phyloP scores from a whole-genome alignment of 2,113 vertebrate genomes.

The Tonatia bakeri region DNA sequence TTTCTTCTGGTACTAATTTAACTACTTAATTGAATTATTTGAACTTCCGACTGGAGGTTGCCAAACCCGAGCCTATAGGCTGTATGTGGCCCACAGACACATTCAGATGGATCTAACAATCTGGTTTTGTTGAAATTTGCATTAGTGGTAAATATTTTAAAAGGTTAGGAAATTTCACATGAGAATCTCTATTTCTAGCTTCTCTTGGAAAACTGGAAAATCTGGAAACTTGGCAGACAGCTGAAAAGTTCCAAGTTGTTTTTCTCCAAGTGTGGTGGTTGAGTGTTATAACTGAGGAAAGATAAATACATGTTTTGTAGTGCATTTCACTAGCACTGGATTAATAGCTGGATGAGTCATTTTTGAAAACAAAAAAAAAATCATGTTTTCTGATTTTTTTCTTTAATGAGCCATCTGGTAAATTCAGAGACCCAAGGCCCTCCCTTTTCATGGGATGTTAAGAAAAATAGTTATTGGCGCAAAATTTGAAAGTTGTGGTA shows the following conservation, averaged over 20 bases:
- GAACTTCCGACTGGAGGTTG: not conserved
- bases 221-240: not conserved
- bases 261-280: slow-evolving; percentile 22
- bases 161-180: not conserved
- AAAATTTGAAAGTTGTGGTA: not conserved
- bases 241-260: slow-evolving; percentile 30
- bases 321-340: not conserved
- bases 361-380: slow-evolving; percentile 43
- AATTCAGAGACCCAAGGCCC: not conserved
- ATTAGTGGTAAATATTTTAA: not conserved
- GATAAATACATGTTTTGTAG: slow-evolving; percentile 11
- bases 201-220: not conserved
- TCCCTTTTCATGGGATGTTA: not conserved
- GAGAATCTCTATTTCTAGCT: not conserved
- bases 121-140: not conserved
- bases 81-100: not conserved
- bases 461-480: not conserved
- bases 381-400: not conserved
- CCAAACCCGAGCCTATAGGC: not conserved
- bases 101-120: not conserved
- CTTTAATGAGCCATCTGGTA: not conserved
- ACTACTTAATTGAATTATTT: not conserved
- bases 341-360: not conserved
- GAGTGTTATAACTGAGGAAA: slow-evolving; percentile 32
- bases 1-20: not conserved